Percentiles rank a stretch among this genome's conserved stretches.
Evolutionary conservation across 1,140 invertebrate genomes (phyloP).

Genomic region (Tetramorium simillimum): DNA sequence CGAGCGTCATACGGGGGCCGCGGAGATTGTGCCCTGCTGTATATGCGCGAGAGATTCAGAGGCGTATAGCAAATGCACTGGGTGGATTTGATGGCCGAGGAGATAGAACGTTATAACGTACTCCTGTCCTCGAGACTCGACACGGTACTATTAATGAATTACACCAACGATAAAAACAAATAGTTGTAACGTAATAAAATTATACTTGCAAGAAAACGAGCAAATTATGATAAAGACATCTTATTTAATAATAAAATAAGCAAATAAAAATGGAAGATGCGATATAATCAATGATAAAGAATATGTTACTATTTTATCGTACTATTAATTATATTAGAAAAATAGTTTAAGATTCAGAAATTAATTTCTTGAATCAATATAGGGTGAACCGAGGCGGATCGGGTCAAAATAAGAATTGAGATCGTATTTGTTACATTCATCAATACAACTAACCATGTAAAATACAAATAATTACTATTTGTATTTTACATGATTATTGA

Average conservation of each 20-base stretch:
- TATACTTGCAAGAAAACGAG: neutral
- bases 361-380: neutral
- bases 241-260: neutral
- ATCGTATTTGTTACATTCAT: no score
- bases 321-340: neutral
- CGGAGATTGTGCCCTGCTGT: conserved; percentile 23
- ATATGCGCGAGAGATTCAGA: conserved; percentile 28
- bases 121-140: neutral
- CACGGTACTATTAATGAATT: conserved; percentile 31
- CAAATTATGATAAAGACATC: neutral
- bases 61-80: conserved; percentile 35
- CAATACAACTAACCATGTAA: no score
- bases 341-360: neutral
- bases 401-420: no score
- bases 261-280: neutral
- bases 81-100: conserved; percentile 39
- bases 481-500: no score
- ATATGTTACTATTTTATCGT: neutral
- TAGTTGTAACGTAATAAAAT: neutral
- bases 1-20: conserved; percentile 36
- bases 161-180: conserved; percentile 15
- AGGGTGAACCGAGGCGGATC: no score
- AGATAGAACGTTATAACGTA: conserved; percentile 42
- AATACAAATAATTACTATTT: no score
- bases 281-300: neutral